These are phyloP conservation scores for Nyleta sp. DNA, from an alignment of 2,888 invertebrate species.

Conservation along the genomic window DNA sequence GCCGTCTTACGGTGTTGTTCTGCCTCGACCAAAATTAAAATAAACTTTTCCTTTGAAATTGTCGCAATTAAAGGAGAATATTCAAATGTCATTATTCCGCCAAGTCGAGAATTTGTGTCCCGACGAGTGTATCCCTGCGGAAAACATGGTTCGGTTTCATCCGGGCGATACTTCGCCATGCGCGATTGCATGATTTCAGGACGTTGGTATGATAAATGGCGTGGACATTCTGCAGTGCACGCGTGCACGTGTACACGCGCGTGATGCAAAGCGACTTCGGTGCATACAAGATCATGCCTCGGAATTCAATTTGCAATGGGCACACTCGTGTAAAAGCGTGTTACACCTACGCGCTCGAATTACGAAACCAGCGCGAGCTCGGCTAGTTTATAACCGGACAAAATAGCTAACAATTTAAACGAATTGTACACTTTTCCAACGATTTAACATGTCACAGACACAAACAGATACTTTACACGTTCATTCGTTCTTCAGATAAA, in stretches of 20 bases:
- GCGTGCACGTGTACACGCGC: constrained; percentile 62
- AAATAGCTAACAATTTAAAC: constrained; percentile 40
- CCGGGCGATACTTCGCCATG: constrained; percentile 39
- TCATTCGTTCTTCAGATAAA: background rate
- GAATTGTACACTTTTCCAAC: constrained; percentile 23
- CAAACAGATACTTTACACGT: background rate
- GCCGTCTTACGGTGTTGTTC: constrained; percentile 26
- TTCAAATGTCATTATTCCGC: too few relatives aligned
- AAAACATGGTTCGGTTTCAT: constrained; percentile 33
- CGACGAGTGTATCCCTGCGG: too few relatives aligned
- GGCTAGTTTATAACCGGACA: constrained; percentile 17
- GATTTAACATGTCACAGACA: constrained; percentile 2
- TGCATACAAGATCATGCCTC: constrained; percentile 61
- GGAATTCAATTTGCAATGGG: constrained; percentile 55
- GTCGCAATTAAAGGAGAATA: too few relatives aligned
- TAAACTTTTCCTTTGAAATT: too few relatives aligned
- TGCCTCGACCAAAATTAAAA: constrained; percentile 42
- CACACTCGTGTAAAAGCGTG: constrained; percentile 49
- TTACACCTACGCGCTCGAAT: constrained; percentile 63
- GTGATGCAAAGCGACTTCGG: constrained; percentile 56
- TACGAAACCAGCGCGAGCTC: constrained; percentile 47
- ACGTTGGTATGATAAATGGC: constrained; percentile 73
- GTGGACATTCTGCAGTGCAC: constrained; percentile 51
- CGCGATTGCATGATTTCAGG: constrained; percentile 67
- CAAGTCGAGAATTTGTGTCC: too few relatives aligned